These are phyloP conservation scores for Aspidapion aeneum DNA, from an alignment of 2,888 invertebrate genomes.

Conservation along the genomic window DNA sequence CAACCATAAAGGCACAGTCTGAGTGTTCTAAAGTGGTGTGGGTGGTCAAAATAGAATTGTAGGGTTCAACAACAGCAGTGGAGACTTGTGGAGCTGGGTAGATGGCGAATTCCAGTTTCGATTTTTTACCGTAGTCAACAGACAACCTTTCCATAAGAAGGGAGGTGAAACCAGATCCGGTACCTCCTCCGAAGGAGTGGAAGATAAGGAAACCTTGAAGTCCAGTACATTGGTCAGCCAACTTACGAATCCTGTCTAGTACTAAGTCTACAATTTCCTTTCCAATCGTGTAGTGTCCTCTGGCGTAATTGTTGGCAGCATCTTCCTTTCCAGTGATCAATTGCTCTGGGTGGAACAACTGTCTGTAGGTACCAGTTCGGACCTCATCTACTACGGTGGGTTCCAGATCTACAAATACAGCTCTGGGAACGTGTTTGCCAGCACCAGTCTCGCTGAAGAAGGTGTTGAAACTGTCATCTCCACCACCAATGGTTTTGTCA, in stretches of 20 bases:
- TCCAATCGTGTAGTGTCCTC: slow-evolving; percentile 78
- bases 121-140: slow-evolving; percentile 87
- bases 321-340: slow-evolving; percentile 82
- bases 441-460: slow-evolving; percentile 93
- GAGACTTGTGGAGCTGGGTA: slow-evolving; percentile 79
- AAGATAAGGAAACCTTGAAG: slow-evolving; percentile 62
- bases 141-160: slow-evolving; percentile 61
- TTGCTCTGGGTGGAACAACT: slow-evolving; percentile 97
- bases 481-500: too few species aligned
- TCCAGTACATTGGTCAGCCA: slow-evolving; percentile 60
- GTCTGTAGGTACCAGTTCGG: slow-evolving; percentile 89
- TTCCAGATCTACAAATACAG: slow-evolving; percentile 93
- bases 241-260: slow-evolving; percentile 62
- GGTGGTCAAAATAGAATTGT: slow-evolving; percentile 86
- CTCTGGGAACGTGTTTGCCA: slow-evolving; percentile 94
- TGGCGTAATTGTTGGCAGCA: slow-evolving; percentile 79
- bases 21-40: slow-evolving; percentile 95
- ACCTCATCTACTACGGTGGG: slow-evolving; percentile 96
- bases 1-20: slow-evolving; percentile 96
- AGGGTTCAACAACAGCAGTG: slow-evolving; percentile 72
- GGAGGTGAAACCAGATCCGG: slow-evolving; percentile 71
- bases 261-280: slow-evolving; percentile 69
- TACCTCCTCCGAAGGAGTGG: slow-evolving; percentile 72
- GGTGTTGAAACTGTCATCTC: too few species aligned
- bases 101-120: slow-evolving; percentile 74